These are phyloP conservation scores for Microcebus jonahi DNA, from an alignment of 2,113 vertebrate species.

Conservation along the genomic window DNA sequence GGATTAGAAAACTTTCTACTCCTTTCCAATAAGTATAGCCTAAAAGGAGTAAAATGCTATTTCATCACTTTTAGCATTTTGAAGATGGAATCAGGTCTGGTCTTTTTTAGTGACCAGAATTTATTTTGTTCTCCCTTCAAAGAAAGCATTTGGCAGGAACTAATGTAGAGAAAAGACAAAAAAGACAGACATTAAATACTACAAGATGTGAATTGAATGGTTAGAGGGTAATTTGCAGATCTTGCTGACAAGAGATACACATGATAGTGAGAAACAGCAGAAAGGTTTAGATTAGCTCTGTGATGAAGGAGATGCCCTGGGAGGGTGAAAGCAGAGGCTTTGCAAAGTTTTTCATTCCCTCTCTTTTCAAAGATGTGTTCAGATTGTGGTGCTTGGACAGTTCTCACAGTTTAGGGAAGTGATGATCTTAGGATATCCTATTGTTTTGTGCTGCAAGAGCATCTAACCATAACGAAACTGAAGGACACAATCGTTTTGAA, in stretches of 20 bases:
- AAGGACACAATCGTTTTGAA: background rate
- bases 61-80: conserved; percentile 73
- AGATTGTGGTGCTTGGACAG: background rate
- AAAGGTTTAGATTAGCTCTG: conserved; percentile 24
- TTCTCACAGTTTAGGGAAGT: background rate
- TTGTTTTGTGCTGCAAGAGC: background rate
- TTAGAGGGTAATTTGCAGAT: conserved; percentile 61
- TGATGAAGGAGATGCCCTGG: background rate
- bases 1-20: conserved; percentile 34
- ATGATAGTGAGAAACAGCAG: conserved; percentile 43
- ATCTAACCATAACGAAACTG: background rate
- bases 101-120: conserved; percentile 64
- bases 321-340: background rate
- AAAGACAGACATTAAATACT: conserved; percentile 61
- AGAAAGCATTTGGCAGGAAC: conserved; percentile 60
- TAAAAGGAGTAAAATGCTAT: conserved; percentile 47
- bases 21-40: conserved; percentile 36
- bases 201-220: conserved; percentile 73
- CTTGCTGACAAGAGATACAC: conserved; percentile 57
- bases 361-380: background rate
- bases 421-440: background rate
- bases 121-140: conserved; percentile 70
- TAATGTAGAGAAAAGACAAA: conserved; percentile 26
- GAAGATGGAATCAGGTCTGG: conserved; percentile 63
- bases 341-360: background rate